Evolutionary conservation across 2,888 invertebrate species (phyloP), one percentile per base, ranked within the genome.

Genomic region (Maniola hyperantus): DNA sequence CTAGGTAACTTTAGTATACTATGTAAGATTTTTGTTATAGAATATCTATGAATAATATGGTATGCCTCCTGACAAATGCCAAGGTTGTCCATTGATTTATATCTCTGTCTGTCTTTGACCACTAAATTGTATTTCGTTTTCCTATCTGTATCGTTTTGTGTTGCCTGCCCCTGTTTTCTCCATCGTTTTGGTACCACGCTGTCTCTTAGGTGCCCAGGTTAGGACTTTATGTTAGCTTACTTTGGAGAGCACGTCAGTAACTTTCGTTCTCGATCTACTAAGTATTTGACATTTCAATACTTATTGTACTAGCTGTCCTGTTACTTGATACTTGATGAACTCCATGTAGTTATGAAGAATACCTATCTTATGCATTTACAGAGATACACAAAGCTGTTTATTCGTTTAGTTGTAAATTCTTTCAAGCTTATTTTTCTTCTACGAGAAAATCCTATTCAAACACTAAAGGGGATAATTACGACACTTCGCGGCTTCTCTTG

Each of bases 401-500:
- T 36, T 36, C 15, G 6, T 54, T 33, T 13, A 7, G 15, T 34
- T 54, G 2, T 54, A 39, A 50, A 51, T 39, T 33, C 59, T 15
- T 13, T 46, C 15, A 46, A 46, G 59, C 59, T 33, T 48, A 48
- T 48, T 48, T 51, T 55, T 48, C 66, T 66, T 66, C 66, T 55
- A 58, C 50, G 58, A 58, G 39, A 68, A 73, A 70, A 72, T 64
- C 48, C 67, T 68, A 67, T 73, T 69, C 46, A 65, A 70, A 68
- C 51, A 70, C 51, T 66, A 73, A 81, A 83, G 77, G 78, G 81
- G 82, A 89, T 90, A 89, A 91, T 90, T 88, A 88, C 83, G 83
- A 84, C 88, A 90, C 90, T 91, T 91, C 78, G 79, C 91, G 88
- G 91, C 91, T 91, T 91, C 85, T 76, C 80, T 80, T 72, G 66